Conservation (phyloP, 2,888 invertebrate genomes). For the Latheticus oryzae region DNA sequence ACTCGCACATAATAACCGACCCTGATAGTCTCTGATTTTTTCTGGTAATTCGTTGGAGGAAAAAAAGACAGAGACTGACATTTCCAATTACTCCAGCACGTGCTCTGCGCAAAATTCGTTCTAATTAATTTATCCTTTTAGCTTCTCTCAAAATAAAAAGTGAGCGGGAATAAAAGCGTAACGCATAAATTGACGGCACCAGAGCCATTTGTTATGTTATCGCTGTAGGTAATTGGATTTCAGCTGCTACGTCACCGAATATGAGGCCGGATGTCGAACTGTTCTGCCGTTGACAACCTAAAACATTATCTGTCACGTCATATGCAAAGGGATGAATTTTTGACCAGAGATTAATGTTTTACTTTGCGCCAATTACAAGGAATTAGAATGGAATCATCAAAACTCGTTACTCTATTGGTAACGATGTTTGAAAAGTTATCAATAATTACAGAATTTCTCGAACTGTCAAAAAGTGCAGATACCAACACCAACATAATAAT, state of each 20-base stretch:
- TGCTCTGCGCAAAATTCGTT: slow-evolving; percentile 19
- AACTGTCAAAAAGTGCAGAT: no score
- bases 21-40: no score
- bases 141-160: slow-evolving; percentile 38
- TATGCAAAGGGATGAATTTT: no score
- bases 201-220: slow-evolving; percentile 50
- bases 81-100: slow-evolving; percentile 40
- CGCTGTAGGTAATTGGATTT: slow-evolving; percentile 50
- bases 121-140: slow-evolving; percentile 30
- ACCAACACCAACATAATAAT: no score
- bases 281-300: slow-evolving; percentile 35
- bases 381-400: no score
- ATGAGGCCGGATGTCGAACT: slow-evolving; percentile 26
- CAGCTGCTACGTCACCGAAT: slow-evolving; percentile 42
- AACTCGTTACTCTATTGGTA: no score
- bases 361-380: no score
- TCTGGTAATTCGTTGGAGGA: no score
- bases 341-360: no score
- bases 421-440: no score
- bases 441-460: no score
- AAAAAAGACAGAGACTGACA: slow-evolving; percentile 40
- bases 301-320: slow-evolving; percentile 39
- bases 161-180: slow-evolving; percentile 41
- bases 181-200: slow-evolving; percentile 46
- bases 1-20: slow-evolving; percentile 1